phyloP scores from a whole-genome alignment of 2,888 invertebrate genomes.

The Lamellibrachia satsuma region DNA sequence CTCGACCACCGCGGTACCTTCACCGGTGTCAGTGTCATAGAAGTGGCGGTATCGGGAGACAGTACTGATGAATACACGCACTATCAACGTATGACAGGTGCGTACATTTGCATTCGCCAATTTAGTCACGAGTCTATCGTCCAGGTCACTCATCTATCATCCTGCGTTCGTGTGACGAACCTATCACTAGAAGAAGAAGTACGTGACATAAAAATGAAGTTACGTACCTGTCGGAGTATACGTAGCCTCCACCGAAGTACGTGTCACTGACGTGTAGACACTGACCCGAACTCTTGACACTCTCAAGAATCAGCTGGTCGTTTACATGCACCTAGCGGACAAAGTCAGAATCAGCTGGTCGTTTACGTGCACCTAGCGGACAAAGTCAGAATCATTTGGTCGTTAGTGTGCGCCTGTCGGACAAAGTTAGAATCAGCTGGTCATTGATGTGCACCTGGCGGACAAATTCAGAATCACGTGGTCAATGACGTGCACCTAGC shows the following conservation, averaged over 20 bases:
- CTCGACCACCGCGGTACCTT: too few species aligned
- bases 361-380: conserved; percentile 57
- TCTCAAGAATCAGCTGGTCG: conserved; percentile 65
- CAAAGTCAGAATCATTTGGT: conserved; percentile 52
- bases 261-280: conserved; percentile 54
- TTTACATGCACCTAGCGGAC: conserved; percentile 57
- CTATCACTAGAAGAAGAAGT: too few species aligned
- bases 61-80: too few species aligned
- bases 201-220: too few species aligned
- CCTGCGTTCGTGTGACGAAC: too few species aligned
- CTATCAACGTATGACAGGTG: too few species aligned
- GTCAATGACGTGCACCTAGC: too few species aligned
- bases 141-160: too few species aligned
- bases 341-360: conserved; percentile 54
- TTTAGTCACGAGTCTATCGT: too few species aligned
- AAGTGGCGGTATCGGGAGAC: too few species aligned
- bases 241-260: neutral
- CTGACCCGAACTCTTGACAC: conserved; percentile 64
- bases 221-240: neutral
- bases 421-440: conserved; percentile 49
- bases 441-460: conserved; percentile 61
- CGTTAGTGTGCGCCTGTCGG: conserved; percentile 59
- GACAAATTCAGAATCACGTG: neutral
- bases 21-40: too few species aligned
- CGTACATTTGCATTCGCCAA: too few species aligned